phyloP scores from a whole-genome alignment of 2,888 invertebrate genomes.

The Orthosia cruda region DNA sequence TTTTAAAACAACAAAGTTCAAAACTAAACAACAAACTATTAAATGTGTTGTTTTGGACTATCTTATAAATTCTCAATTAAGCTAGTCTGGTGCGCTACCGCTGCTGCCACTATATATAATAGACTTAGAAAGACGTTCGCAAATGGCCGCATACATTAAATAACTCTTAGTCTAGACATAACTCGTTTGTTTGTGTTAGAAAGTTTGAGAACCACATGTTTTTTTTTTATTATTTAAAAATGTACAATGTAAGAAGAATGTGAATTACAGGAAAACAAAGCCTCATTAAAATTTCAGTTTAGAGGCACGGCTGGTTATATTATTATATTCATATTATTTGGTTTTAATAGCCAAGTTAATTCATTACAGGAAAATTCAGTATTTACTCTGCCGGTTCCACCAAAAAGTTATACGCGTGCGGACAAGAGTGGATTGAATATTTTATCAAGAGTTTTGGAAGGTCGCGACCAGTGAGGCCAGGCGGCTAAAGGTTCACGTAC shows the following conservation, averaged over 20 bases:
- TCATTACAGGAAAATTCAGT: neutral
- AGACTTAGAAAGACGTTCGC: slow-evolving; percentile 1
- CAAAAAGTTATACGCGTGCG: slow-evolving; percentile 11
- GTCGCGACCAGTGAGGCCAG: neutral
- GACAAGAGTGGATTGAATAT: slow-evolving; percentile 53
- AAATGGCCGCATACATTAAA: slow-evolving; percentile 21
- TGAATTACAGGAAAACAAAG: no score
- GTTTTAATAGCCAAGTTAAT: neutral
- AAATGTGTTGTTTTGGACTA: slow-evolving; percentile 8
- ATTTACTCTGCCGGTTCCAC: neutral
- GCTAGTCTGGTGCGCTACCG: slow-evolving; percentile 4
- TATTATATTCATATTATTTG: neutral
- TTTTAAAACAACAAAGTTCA: slow-evolving; percentile 20
- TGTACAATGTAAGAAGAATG: no score
- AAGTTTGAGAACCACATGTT: neutral
- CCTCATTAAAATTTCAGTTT: no score
- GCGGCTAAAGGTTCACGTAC: neutral
- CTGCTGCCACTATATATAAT: slow-evolving; percentile 20
- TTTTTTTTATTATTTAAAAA: neutral
- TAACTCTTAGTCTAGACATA: slow-evolving; percentile 20
- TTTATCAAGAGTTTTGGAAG: slow-evolving; percentile 40
- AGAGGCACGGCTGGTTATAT: no score
- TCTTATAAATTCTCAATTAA: slow-evolving; percentile 32
- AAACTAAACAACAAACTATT: slow-evolving; percentile 5
- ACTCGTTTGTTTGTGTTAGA: slow-evolving; percentile 5